Evolutionary conservation across 2,113 vertebrate genomes (phyloP).

Genomic region (Rhipidura dahli): DNA sequence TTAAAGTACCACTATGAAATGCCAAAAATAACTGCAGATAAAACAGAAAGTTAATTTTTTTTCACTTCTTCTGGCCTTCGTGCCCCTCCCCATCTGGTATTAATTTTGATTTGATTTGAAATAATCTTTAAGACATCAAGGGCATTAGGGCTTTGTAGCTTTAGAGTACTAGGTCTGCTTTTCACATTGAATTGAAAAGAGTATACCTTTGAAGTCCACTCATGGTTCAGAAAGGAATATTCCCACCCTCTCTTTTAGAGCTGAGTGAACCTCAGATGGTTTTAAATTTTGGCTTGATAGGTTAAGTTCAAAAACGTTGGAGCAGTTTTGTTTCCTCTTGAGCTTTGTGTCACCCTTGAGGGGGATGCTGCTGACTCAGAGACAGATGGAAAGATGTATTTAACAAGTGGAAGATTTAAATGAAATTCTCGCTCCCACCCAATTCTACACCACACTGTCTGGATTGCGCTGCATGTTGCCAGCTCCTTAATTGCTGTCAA

Average conservation of each 20-base stretch:
- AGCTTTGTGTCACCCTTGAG: neutral
- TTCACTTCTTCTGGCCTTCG: slow-evolving; percentile 19
- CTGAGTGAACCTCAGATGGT: neutral
- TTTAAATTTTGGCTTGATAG: slow-evolving; percentile 12
- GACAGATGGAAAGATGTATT: neutral
- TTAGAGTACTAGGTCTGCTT: slow-evolving; percentile 28
- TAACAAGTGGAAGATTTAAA: neutral
- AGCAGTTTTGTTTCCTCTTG: neutral
- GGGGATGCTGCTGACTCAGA: slow-evolving; percentile 3
- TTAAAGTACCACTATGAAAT: slow-evolving; percentile 14
- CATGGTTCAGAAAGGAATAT: neutral
- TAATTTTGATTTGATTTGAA: slow-evolving; percentile 60
- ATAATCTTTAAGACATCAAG: slow-evolving; percentile 53
- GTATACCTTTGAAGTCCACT: slow-evolving; percentile 3
- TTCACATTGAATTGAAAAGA: slow-evolving; percentile 25
- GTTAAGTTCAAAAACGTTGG: neutral
- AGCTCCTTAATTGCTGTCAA: neutral
- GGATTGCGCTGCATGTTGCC: neutral
- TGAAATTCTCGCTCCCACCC: neutral
- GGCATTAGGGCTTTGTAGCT: neutral
- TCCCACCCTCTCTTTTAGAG: neutral
- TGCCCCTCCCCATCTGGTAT: slow-evolving; percentile 45
- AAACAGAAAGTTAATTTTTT: slow-evolving; percentile 20
- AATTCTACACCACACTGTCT: neutral
- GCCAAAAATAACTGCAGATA: slow-evolving; percentile 63